Percentiles rank a stretch among this genome's conserved stretches.
phyloP scores from a whole-genome alignment of 2,113 vertebrate genomes.

The Bos indicus region DNA sequence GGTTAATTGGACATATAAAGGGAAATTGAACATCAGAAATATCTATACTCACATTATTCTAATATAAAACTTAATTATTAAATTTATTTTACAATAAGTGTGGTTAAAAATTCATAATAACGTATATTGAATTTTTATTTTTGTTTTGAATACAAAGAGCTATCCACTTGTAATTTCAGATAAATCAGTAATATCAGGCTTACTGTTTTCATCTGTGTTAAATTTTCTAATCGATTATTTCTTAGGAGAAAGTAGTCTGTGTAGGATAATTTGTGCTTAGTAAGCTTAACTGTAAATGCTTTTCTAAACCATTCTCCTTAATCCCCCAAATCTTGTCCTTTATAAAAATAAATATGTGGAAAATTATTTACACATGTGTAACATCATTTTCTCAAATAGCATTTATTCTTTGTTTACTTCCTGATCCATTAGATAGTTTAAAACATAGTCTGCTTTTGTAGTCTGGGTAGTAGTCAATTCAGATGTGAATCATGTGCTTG shows the following conservation, averaged over 20 bases:
- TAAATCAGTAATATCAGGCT: neutral
- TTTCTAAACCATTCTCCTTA: neutral
- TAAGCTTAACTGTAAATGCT: neutral
- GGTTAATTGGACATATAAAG: constrained; percentile 78
- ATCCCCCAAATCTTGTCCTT: neutral
- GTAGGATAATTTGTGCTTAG: neutral
- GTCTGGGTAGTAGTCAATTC: neutral
- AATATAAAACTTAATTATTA: neutral
- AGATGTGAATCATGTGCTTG: neutral
- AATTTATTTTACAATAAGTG: neutral
- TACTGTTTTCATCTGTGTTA: neutral
- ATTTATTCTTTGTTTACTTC: neutral
- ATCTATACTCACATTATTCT: constrained; percentile 25
- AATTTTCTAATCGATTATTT: neutral
- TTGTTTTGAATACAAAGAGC: neutral
- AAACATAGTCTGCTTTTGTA: neutral
- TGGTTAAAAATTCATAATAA: neutral
- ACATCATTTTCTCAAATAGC: neutral
- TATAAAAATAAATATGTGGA: neutral
- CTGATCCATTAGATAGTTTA: neutral
- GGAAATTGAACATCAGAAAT: constrained; percentile 42
- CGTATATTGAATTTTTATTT: neutral
- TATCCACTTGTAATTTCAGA: neutral
- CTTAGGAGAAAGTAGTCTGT: neutral
- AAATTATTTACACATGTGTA: neutral